Evolutionary conservation across 1,140 invertebrate species (phyloP), one percentile per base, ranked within the genome.

Genomic region (Drosophila serrata): DNA sequence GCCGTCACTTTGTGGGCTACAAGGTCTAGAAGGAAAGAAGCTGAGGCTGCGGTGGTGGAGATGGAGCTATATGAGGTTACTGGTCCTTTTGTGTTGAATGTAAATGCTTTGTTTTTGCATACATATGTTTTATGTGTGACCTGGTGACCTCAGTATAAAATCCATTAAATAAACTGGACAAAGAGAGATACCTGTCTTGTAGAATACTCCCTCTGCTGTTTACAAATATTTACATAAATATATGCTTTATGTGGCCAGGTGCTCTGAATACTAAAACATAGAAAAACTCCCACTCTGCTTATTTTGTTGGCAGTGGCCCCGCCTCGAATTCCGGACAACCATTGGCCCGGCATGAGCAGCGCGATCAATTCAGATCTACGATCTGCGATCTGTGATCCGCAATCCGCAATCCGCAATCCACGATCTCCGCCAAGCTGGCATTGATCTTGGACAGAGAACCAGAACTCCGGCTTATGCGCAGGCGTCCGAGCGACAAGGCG

Each of bases 1-100:
- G 98, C 92, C 95, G 98, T 75, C 95, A 96, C 82, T 68, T 99
- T 81, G 95, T 98, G 77, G 98, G 97, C 77, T 99, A 99, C 93
- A 93, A 98, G 85, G 97, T 99, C 78, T 97, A 95, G 62, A 19
- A 58, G 40, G 35, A 53, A 17, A 45, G 24, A 49, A 19, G 6
- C 12, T n/a, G n/a, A n/a, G n/a, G n/a, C n/a, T n/a, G n/a, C n/a
- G n/a, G n/a, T n/a, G 19, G 9, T 27, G 19, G 8, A 31, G 17
- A 12, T 22, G 31, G 31, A 33, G 27, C 17, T 29, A 24, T 5
- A 17, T 27, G 3, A 13, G 17, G 43, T 19, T 1, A 9, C 39
- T 39, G 49, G 37, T 60, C 22, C 60, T 29, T 57, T 19, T 76
- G n/a, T 12, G 27, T 56, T 79, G n/a, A 37, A 64, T 61, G 40